A percentile compares a stretch with the other conserved stretches of the same genome.
These are phyloP conservation scores for Scolopax mira DNA, from an alignment of 2,113 vertebrate genomes.

Conservation along the genomic window DNA sequence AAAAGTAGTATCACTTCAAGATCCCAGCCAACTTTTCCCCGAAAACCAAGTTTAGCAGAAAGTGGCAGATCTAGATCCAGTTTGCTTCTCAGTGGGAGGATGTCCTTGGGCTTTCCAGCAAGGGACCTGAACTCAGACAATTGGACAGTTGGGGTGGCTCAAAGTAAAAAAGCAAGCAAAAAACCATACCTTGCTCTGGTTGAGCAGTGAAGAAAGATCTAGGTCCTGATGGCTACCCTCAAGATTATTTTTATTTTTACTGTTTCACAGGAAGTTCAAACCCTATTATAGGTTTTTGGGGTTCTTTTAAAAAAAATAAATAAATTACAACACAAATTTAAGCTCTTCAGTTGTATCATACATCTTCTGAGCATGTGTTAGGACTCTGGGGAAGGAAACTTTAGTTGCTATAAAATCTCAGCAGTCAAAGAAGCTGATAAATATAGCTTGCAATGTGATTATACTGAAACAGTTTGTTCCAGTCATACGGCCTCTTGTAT, in stretches of 20 bases:
- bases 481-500: slow-evolving; percentile 26
- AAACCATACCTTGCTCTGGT: background rate
- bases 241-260: background rate
- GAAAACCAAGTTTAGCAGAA: background rate
- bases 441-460: slow-evolving; percentile 41
- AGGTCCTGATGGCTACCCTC: background rate
- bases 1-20: background rate
- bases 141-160: background rate
- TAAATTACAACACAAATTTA: background rate
- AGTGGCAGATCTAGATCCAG: background rate
- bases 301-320: background rate
- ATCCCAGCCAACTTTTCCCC: background rate
- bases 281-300: background rate
- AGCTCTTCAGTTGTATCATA: background rate
- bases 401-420: slow-evolving; percentile 33
- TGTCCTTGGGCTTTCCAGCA: background rate
- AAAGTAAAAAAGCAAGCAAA: background rate
- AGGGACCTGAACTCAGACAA: background rate
- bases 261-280: background rate
- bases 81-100: background rate
- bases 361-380: slow-evolving; percentile 13
- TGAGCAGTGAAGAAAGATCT: background rate
- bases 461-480: slow-evolving; percentile 60
- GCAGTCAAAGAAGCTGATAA: slow-evolving; percentile 33
- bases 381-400: background rate